Conservation (phyloP, 2,797 vertebrate genomes). For the Cyclopterus lumpus region DNA sequence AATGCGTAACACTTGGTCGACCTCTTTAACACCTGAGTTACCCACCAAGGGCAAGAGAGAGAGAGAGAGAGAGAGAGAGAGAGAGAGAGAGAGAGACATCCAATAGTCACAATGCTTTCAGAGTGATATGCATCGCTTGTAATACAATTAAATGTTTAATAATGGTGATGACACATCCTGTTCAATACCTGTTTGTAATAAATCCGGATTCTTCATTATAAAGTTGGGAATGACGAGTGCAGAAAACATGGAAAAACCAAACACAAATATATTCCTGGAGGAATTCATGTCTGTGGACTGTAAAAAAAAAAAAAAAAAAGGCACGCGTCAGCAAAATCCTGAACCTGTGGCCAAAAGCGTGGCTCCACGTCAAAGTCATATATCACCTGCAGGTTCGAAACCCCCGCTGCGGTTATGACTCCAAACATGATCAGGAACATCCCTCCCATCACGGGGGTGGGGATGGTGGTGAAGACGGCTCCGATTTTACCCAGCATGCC, state of each 20-base stretch:
- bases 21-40: slow-evolving; percentile 84
- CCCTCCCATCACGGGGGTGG: slow-evolving; percentile 91
- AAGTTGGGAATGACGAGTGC: slow-evolving; percentile 91
- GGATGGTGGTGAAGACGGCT: slow-evolving; percentile 92
- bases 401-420: slow-evolving; percentile 89
- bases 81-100: too few species aligned
- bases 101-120: not conserved
- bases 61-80: too few species aligned
- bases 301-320: slow-evolving; percentile 2
- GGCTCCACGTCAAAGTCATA: not conserved
- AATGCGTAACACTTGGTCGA: slow-evolving; percentile 91
- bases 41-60: not conserved
- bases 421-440: slow-evolving; percentile 96
- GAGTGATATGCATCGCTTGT: not conserved
- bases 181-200: slow-evolving; percentile 87
- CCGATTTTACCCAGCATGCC: slow-evolving; percentile 91
- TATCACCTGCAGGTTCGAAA: slow-evolving; percentile 92
- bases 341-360: not conserved
- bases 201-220: slow-evolving; percentile 84
- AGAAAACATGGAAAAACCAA: slow-evolving; percentile 93
- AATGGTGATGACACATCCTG: not conserved
- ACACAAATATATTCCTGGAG: slow-evolving; percentile 93
- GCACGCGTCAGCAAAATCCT: slow-evolving; percentile 6
- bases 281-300: slow-evolving; percentile 96
- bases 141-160: not conserved